phyloP scores from a whole-genome alignment of 2,113 vertebrate species.

The Mola mola region DNA sequence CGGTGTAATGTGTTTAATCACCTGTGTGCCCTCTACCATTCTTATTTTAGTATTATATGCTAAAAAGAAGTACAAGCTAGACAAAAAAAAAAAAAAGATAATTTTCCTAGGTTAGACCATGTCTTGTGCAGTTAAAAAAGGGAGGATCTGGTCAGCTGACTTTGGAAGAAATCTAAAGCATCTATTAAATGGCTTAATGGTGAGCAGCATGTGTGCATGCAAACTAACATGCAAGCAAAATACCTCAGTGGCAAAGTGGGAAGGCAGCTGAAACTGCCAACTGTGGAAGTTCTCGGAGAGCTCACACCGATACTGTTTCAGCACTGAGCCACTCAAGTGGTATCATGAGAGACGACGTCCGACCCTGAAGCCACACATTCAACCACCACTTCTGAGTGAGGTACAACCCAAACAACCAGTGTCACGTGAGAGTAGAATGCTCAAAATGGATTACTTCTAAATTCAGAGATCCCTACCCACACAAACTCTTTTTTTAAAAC shows the following conservation, averaged over 20 bases:
- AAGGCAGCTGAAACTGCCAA: conserved; percentile 8
- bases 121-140: neutral
- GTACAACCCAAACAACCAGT: neutral
- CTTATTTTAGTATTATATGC: neutral
- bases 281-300: conserved; percentile 16
- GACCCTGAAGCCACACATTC: conserved; percentile 39
- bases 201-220: conserved; percentile 6
- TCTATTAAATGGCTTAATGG: conserved; percentile 13
- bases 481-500: no score
- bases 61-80: neutral
- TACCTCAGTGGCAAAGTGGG: conserved; percentile 13
- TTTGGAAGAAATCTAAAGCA: conserved; percentile 33
- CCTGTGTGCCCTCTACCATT: neutral
- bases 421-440: no score
- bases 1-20: no score
- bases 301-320: conserved; percentile 22
- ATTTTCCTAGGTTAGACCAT: no score
- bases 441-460: no score
- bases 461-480: no score
- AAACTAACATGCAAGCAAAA: conserved; percentile 24
- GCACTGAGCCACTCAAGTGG: conserved; percentile 17
- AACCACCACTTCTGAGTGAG: conserved; percentile 6
- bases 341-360: conserved; percentile 52
- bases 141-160: conserved; percentile 17
- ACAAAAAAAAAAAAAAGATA: no score